Percentiles rank a stretch among this genome's conserved stretches.
Conservation (phyloP, 2,113 vertebrate species). For the Prunella fulvescens region DNA sequence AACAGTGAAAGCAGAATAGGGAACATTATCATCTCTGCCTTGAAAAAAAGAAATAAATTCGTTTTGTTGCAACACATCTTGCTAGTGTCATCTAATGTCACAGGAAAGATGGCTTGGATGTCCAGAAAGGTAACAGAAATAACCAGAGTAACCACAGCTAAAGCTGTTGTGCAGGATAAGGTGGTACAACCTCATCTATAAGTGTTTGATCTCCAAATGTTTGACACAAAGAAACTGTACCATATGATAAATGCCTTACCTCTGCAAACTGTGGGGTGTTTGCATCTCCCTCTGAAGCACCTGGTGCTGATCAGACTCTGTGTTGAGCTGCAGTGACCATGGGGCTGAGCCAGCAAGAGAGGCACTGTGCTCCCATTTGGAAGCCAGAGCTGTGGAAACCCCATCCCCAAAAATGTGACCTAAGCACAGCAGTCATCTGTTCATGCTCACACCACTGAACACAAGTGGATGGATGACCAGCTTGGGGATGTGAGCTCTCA, state of each 20-base stretch:
- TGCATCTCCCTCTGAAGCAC: neutral
- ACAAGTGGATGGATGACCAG: neutral
- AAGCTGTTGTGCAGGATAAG: neutral
- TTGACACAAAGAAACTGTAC: neutral
- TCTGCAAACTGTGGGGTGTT: neutral
- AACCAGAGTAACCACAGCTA: neutral
- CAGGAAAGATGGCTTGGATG: neutral
- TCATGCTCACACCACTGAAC: neutral
- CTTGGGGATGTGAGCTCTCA: neutral
- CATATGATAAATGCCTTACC: neutral
- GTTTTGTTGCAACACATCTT: neutral
- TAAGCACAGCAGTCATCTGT: neutral
- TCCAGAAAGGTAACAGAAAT: neutral
- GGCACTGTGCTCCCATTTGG: neutral
- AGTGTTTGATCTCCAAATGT: neutral
- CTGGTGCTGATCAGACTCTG: neutral
- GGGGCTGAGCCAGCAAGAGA: neutral
- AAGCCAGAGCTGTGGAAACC: neutral
- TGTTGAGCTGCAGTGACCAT: neutral
- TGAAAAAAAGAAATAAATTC: neutral
- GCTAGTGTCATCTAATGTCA: neutral
- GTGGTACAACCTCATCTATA: neutral
- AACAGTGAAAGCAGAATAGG: neutral
- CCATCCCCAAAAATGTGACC: neutral
- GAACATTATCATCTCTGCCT: neutral